phyloP scores from a whole-genome alignment of 2,113 vertebrate genomes.

The Pollimyrus isidori region DNA sequence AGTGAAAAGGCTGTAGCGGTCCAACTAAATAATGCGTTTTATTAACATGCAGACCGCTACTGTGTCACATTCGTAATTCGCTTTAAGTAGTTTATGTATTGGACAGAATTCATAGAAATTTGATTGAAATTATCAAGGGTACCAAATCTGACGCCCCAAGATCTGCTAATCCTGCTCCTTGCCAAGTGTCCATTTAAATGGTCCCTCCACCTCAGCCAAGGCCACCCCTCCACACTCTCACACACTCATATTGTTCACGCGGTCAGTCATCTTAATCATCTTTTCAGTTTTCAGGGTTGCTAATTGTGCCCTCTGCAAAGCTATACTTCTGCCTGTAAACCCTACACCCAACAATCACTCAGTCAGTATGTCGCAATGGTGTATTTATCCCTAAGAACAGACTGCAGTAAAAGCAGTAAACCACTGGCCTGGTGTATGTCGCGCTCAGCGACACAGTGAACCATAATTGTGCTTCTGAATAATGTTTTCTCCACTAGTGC shows the following conservation, averaged over 20 bases:
- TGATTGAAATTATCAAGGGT: background rate
- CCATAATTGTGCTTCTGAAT: background rate
- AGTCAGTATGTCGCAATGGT: background rate
- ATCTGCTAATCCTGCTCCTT: background rate
- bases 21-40: background rate
- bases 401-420: background rate
- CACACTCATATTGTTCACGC: background rate
- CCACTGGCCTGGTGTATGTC: background rate
- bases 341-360: background rate
- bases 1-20: background rate
- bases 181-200: background rate
- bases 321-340: background rate
- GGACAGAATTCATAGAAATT: background rate
- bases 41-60: background rate
- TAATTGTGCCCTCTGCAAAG: background rate
- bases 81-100: background rate
- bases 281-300: background rate
- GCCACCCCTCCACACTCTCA: background rate
- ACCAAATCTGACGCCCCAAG: background rate
- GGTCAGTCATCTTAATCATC: background rate
- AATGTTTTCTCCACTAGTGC: background rate
- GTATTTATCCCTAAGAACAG: background rate
- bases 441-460: background rate
- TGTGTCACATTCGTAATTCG: background rate
- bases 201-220: background rate